Conservation (phyloP, 1,140 invertebrate species). For the Polypedilum vanderplanki region DNA sequence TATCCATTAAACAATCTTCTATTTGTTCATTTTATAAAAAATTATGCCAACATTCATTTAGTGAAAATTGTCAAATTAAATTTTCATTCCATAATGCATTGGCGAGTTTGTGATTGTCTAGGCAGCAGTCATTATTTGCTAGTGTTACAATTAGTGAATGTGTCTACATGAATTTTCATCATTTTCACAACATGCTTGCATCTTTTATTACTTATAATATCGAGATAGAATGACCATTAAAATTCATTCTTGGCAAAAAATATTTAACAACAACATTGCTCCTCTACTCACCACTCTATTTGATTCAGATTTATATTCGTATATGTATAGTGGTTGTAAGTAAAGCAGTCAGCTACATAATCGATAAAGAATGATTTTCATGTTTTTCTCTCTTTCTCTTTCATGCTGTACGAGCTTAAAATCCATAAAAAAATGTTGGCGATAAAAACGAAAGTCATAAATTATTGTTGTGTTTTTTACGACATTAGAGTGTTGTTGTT, state of each 20-base stretch:
- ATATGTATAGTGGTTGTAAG: background rate
- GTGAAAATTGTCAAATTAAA: too few species aligned
- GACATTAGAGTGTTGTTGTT: constrained; percentile 12
- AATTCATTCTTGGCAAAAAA: background rate
- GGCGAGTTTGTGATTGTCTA: too few species aligned
- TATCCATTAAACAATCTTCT: too few species aligned
- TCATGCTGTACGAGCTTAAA: background rate
- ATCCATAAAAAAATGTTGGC: constrained; percentile 9
- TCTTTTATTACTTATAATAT: background rate
- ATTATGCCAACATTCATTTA: too few species aligned
- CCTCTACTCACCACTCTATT: too few species aligned
- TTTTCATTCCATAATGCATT: too few species aligned
- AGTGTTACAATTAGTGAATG: constrained; percentile 6
- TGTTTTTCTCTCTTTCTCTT: too few species aligned
- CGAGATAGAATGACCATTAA: background rate
- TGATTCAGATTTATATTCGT: background rate
- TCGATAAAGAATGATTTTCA: constrained; percentile 18
- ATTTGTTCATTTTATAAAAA: too few species aligned
- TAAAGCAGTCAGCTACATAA: background rate
- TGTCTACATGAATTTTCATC: constrained; percentile 6
- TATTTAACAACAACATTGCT: too few species aligned
- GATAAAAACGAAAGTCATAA: constrained; percentile 19
- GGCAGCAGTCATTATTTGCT: too few species aligned
- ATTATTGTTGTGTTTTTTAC: constrained; percentile 16
- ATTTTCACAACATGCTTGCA: background rate